Conservation (phyloP, 2,888 invertebrate species). For the Drepanosiphum platanoidis region DNA sequence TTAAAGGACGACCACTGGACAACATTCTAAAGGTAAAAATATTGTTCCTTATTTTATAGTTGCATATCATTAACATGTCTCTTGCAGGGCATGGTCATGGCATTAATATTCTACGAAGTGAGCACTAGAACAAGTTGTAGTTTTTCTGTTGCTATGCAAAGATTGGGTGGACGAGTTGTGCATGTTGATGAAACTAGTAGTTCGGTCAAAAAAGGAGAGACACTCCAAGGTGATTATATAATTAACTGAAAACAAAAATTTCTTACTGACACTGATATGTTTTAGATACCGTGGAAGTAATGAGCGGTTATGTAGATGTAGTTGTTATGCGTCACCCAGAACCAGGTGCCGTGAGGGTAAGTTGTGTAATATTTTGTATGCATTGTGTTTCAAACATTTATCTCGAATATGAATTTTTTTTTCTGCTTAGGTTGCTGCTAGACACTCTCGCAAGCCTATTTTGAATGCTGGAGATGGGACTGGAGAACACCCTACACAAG, state of each 20-base stretch:
- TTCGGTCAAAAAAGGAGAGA: conserved; percentile 96
- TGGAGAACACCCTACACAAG: conserved; percentile 98
- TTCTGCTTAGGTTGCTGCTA: conserved; percentile 78
- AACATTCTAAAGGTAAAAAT: conserved; percentile 78
- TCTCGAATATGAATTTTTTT: conserved; percentile 60
- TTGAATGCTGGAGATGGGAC: conserved; percentile 98
- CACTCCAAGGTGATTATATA: conserved; percentile 76
- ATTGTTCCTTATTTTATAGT: background rate
- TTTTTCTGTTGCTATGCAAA: conserved; percentile 95
- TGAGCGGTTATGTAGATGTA: conserved; percentile 94
- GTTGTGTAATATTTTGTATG: conserved; percentile 66
- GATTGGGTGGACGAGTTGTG: conserved; percentile 92
- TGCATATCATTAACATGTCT: conserved; percentile 20
- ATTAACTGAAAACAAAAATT: background rate
- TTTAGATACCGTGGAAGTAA: conserved; percentile 79
- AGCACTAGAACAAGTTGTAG: conserved; percentile 97
- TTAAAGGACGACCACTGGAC: conserved; percentile 84
- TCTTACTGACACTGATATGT: conserved; percentile 31
- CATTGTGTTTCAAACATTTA: background rate
- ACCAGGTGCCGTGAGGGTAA: conserved; percentile 88
- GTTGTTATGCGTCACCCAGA: conserved; percentile 94
- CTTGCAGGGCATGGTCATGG: conserved; percentile 87
- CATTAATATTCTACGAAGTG: conserved; percentile 96
- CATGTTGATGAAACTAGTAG: conserved; percentile 90
- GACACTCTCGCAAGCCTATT: conserved; percentile 86